phyloP scores from a whole-genome alignment of 2,888 invertebrate species.

The Thymelicus sylvestris region DNA sequence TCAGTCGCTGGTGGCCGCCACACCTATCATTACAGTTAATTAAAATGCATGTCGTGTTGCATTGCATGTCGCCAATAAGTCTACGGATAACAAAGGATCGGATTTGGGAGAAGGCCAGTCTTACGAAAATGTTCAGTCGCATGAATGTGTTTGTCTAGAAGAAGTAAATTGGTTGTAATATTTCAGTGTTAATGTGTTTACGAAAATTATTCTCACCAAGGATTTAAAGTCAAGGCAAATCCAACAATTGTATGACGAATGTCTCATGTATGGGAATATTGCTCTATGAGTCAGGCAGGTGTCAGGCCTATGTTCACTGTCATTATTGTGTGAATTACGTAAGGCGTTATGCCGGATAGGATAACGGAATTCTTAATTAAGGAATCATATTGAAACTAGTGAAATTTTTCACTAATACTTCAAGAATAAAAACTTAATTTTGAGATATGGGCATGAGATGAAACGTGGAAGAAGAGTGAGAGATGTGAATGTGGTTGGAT shows the following conservation, averaged over 20 bases:
- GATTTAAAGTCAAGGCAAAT: slow-evolving; percentile 3
- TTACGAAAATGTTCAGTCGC: slow-evolving; percentile 11
- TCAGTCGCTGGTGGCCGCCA: background rate
- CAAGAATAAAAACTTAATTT: no score
- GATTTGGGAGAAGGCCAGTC: slow-evolving; percentile 23
- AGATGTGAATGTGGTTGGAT: no score
- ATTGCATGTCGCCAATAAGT: background rate
- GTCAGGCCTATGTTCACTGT: no score
- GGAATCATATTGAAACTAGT: no score
- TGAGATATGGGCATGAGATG: no score
- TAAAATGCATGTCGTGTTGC: slow-evolving; percentile 7
- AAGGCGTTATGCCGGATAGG: background rate
- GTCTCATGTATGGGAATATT: background rate
- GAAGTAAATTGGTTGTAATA: background rate
- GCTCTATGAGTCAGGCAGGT: background rate
- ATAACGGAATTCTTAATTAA: background rate
- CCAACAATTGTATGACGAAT: background rate
- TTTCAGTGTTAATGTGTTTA: background rate
- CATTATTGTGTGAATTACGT: no score
- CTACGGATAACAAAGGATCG: slow-evolving; percentile 8
- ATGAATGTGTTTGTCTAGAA: background rate
- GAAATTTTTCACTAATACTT: no score
- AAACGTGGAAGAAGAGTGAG: no score
- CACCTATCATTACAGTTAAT: background rate
- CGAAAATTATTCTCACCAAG: background rate